Base-by-base conservation (phyloP, 2,888 invertebrate genomes). In the Philereme transversata region DNA sequence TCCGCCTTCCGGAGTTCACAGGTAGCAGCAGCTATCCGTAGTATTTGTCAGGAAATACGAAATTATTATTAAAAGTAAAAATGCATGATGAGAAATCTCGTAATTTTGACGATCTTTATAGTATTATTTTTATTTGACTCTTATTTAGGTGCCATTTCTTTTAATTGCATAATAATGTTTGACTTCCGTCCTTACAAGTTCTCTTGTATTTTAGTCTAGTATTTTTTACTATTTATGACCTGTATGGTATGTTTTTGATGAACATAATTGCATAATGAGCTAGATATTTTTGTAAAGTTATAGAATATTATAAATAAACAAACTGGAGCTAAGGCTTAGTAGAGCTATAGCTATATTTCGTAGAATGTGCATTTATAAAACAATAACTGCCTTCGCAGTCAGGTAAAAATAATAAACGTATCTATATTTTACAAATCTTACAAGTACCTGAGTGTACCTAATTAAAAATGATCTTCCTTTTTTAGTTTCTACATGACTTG, bases 381-480 rank as follows among this genome's bases (percentile, higher is more conserved):
- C 4, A 43, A 43, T 9, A 9, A 8, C 4, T 3, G 9, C 9
- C 38, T 38, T 38, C 3, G 22, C 22, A 22, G 22, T 22, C 22
- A 22, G 22, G 22, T 22, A 22, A 22, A 22, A 22, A 22, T 22
- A 22, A 22, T 22, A 6, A 40, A 40, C 5, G 0, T 5, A 46
- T 46, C 43, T 46, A 11, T 33, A 46, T 22, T 46, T 46, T 22
- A 10, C 5, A 43, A 10, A 33, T 1, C 33, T 49, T 51, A 40
- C 9, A 9, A 54, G 47, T 60, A 68, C 59, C 60, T 59, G 51
- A 62, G 47, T 54, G 34, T 59, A 58, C 58, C 62, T 63, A 57
- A 49, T 36, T 10, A 40, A 22, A 5, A 10, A 57, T 56, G 62
- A 62, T 64, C 64, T 65, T 70, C 67, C 66, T 36, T 57, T 62